A percentile compares a stretch with the other conserved stretches of the same genome.
Conservation (phyloP, 2,888 invertebrate species). For the Rhaphigaster nebulosa region DNA sequence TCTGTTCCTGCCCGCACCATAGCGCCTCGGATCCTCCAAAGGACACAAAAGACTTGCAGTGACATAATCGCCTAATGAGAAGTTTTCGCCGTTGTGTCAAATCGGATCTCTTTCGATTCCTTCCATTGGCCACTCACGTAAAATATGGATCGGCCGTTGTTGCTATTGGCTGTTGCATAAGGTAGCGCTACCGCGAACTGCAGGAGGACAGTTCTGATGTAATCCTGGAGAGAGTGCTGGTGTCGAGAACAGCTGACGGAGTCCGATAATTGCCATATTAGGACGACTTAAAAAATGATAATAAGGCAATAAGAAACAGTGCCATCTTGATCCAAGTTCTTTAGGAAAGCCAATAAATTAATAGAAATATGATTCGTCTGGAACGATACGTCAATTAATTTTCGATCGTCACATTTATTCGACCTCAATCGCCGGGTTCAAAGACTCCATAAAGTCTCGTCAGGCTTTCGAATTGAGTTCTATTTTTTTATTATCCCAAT, state of each 20-base stretch:
- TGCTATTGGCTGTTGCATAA: neutral
- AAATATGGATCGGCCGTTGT: neutral
- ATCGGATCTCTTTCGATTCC: neutral
- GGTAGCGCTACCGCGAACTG: neutral
- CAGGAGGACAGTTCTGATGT: neutral
- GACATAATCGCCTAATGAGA: neutral
- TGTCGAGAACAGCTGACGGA: neutral
- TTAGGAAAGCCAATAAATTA: constrained; percentile 6
- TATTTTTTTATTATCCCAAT: neutral
- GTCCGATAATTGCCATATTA: neutral
- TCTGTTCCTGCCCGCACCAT: neutral
- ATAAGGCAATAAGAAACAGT: too few relatives aligned
- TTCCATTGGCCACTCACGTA: neutral
- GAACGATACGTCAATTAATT: neutral
- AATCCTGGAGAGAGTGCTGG: neutral
- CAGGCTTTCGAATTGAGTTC: neutral
- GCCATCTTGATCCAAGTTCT: neutral
- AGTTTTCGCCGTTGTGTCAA: neutral
- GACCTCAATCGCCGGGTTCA: constrained; percentile 5
- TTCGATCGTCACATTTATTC: neutral
- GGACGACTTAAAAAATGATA: neutral
- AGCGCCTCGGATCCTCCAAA: neutral
- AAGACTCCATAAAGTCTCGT: constrained; percentile 12
- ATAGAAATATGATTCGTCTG: neutral
- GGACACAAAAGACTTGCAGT: neutral